phyloP scores from a whole-genome alignment of 2,113 vertebrate genomes.

The Daboia siamensis region DNA sequence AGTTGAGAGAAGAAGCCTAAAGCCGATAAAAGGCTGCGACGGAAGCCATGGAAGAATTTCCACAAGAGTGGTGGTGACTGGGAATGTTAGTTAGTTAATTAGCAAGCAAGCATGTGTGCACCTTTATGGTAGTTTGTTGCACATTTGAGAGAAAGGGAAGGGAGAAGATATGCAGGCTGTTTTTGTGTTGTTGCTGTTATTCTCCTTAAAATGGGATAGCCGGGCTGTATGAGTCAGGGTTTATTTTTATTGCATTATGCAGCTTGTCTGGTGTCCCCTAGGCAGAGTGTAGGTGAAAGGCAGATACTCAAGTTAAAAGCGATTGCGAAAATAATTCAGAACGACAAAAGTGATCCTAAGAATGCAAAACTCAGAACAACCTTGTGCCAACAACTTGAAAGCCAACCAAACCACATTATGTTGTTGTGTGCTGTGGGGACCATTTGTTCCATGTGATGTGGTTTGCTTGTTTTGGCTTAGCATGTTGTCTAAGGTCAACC shows the following conservation, averaged over 20 bases:
- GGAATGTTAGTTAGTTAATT: not conserved
- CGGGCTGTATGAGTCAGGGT: not conserved
- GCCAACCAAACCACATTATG: not conserved
- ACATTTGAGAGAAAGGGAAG: not conserved
- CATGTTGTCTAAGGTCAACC: not conserved
- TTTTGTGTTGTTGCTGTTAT: not conserved
- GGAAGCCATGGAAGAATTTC: not conserved
- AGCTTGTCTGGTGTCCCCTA: not conserved
- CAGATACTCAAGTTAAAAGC: not conserved
- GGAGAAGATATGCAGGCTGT: not conserved
- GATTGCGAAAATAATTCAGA: not conserved
- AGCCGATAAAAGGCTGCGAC: not conserved
- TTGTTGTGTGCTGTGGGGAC: not conserved
- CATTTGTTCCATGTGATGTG: not conserved
- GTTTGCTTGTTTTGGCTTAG: not conserved
- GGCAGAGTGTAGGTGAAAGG: not conserved
- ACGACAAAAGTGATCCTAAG: not conserved
- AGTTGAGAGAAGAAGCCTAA: not conserved
- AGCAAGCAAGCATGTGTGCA: not conserved
- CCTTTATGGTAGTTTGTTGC: not conserved
- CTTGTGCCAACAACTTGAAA: not conserved
- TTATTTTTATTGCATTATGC: not conserved
- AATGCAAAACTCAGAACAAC: not conserved
- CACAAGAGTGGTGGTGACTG: not conserved
- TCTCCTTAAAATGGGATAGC: not conserved